Evolutionary conservation across 1,140 invertebrate species (phyloP).

Genomic region (Cydia amplana): DNA sequence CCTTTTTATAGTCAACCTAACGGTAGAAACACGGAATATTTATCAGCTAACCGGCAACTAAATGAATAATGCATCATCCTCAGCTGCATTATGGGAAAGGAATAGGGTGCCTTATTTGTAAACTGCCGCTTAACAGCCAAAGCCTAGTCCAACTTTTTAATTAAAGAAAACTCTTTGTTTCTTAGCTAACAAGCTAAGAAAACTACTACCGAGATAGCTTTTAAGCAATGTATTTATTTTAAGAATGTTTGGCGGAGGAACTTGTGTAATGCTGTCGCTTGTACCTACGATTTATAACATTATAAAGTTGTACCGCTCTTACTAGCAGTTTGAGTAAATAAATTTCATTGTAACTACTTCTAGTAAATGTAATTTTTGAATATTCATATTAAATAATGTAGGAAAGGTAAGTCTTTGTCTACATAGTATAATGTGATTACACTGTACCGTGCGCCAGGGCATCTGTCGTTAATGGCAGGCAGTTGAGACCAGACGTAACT

Average conservation of each 20-base stretch:
- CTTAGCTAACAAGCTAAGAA: constrained; percentile 33
- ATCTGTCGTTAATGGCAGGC: neutral
- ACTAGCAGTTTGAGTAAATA: neutral
- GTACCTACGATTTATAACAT: no score
- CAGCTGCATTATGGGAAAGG: constrained; percentile 38
- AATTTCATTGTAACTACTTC: neutral
- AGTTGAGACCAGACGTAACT: neutral
- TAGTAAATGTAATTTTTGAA: neutral
- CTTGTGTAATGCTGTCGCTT: neutral
- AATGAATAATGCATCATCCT: constrained; percentile 41
- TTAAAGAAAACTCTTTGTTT: constrained; percentile 36
- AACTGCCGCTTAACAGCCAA: constrained; percentile 34
- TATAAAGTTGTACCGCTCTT: no score
- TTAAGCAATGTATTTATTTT: constrained; percentile 16
- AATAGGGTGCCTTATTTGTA: constrained; percentile 38
- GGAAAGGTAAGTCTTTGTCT: neutral
- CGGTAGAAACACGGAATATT: constrained; percentile 47
- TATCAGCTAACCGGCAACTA: constrained; percentile 41
- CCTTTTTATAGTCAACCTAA: constrained; percentile 47
- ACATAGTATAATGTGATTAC: no score
- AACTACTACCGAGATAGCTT: constrained; percentile 32
- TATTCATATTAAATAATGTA: neutral
- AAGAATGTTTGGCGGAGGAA: constrained; percentile 21
- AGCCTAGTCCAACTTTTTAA: constrained; percentile 39
- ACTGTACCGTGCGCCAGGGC: no score